Percentiles rank a stretch among this genome's conserved stretches.
phyloP scores from a whole-genome alignment of 2,888 invertebrate genomes.

The Rhagium mordax region DNA sequence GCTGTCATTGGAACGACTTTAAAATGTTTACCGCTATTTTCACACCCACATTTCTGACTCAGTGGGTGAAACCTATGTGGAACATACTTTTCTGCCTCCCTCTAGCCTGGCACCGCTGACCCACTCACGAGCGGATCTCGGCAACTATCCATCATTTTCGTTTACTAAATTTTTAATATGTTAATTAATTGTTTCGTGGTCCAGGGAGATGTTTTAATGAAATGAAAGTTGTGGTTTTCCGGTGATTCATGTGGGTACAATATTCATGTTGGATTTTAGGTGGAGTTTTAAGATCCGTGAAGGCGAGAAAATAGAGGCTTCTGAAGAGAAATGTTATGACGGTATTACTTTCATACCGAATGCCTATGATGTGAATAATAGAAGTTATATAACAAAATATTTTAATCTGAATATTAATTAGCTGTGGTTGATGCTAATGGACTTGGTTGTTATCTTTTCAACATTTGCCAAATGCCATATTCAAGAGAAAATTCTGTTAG shows the following conservation, averaged over 20 bases:
- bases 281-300: neutral
- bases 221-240: slow-evolving; percentile 14
- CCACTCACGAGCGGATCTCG: slow-evolving; percentile 28
- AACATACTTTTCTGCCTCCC: slow-evolving; percentile 38
- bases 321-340: neutral
- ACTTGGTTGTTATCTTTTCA: too few relatives aligned
- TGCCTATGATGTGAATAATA: neutral
- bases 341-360: neutral
- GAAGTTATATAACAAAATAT: neutral
- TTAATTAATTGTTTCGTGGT: neutral
- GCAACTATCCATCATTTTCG: slow-evolving; percentile 1
- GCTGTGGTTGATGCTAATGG: too few relatives aligned
- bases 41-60: slow-evolving; percentile 49
- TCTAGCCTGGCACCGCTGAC: slow-evolving; percentile 47
- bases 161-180: neutral
- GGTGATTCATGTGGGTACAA: neutral
- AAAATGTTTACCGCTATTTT: slow-evolving; percentile 42
- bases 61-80: slow-evolving; percentile 49
- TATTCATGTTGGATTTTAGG: neutral
- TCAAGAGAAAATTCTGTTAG: too few relatives aligned
- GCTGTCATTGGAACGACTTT: slow-evolving; percentile 33
- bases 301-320: neutral
- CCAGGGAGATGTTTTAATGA: neutral
- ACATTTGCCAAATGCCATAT: too few relatives aligned
- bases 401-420: too few relatives aligned